Evolutionary conservation across 2,888 invertebrate species (phyloP).

Genomic region (Melangyna quadrimaculata): DNA sequence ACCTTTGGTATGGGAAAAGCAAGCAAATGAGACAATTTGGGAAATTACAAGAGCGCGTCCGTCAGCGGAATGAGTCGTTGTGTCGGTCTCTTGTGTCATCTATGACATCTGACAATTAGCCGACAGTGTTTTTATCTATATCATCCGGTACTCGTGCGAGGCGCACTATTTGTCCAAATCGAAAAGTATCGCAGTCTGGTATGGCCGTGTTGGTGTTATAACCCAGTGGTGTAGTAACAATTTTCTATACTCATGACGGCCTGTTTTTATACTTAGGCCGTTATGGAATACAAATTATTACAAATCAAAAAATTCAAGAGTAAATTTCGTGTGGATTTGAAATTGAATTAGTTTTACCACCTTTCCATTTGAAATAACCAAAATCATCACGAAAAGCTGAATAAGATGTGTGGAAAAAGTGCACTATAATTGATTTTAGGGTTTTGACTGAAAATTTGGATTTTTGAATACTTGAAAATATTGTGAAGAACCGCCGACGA

Average conservation of each 20-base stretch:
- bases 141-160: slow-evolving; percentile 52
- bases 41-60: slow-evolving; percentile 39
- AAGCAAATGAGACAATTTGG: slow-evolving; percentile 70
- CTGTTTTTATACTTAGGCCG: neutral
- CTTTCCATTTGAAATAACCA: no score
- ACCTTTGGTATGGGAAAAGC: slow-evolving; percentile 60
- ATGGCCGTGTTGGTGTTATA: neutral
- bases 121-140: slow-evolving; percentile 60
- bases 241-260: neutral
- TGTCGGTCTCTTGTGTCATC: slow-evolving; percentile 58
- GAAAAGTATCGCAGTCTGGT: slow-evolving; percentile 59
- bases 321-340: no score
- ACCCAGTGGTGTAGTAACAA: neutral
- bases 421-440: no score
- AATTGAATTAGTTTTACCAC: no score
- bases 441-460: no score
- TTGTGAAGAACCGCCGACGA: no score
- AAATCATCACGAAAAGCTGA: no score
- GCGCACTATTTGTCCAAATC: slow-evolving; percentile 64
- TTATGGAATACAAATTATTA: no score
- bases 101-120: slow-evolving; percentile 68
- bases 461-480: no score
- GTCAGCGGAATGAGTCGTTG: neutral
- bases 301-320: no score
- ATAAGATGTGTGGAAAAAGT: no score